These are phyloP conservation scores for Rotaria socialis DNA, from an alignment of 2,888 invertebrate species.

Conservation along the genomic window DNA sequence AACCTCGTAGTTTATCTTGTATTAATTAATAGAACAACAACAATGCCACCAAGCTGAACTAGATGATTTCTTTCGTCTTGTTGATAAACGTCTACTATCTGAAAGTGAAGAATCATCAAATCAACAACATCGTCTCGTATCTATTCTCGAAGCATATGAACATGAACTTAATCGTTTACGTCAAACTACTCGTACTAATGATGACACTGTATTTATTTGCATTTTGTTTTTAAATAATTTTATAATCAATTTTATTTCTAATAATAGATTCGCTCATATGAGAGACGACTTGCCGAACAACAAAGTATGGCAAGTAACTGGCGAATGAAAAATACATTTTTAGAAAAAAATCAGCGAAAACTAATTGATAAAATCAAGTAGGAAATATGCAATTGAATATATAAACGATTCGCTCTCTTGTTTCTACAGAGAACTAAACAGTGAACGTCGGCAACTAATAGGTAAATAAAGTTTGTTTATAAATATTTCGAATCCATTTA, in stretches of 20 bases:
- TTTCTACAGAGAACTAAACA: background rate
- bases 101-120: background rate
- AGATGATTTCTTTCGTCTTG: background rate
- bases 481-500: background rate
- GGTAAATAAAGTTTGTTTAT: background rate
- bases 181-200: background rate
- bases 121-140: background rate
- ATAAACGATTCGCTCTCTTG: background rate
- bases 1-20: too few species aligned
- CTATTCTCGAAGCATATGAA: background rate
- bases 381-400: background rate
- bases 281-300: background rate
- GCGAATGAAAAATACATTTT: background rate
- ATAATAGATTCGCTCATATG: background rate
- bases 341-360: slow-evolving; percentile 29
- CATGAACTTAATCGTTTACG: background rate
- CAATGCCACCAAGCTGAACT: slow-evolving; percentile 4
- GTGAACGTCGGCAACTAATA: background rate
- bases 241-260: background rate
- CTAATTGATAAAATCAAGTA: background rate
- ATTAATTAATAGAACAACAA: background rate
- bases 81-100: background rate
- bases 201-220: background rate
- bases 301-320: background rate
- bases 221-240: background rate